These are phyloP conservation scores for Euplexia lucipara DNA, from an alignment of 2,888 invertebrate species.

Conservation along the genomic window DNA sequence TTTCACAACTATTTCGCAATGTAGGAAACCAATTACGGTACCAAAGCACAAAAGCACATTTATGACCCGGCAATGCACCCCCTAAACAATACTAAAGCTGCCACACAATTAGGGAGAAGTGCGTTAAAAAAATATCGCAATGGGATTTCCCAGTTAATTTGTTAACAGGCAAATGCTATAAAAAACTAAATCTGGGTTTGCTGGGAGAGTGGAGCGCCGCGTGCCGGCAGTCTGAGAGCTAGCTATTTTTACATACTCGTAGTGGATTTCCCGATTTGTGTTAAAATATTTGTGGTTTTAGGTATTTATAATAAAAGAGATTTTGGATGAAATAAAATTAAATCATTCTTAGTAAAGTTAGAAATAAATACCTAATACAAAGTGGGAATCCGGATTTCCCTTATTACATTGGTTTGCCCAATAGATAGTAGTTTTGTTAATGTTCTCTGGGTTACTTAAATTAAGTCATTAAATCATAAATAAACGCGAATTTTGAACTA, in stretches of 20 bases:
- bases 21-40: neutral
- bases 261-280: conserved; percentile 30
- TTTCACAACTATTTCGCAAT: conserved; percentile 37
- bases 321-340: neutral
- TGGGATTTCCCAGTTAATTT: conserved; percentile 17
- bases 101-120: conserved; percentile 28
- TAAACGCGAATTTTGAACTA: neutral
- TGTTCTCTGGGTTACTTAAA: neutral
- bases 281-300: conserved; percentile 19
- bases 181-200: conserved; percentile 9
- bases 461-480: conserved; percentile 1
- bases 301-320: conserved; percentile 5
- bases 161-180: conserved; percentile 12
- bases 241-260: conserved; percentile 18
- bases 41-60: conserved; percentile 31
- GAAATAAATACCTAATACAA: conserved; percentile 9
- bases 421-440: conserved; percentile 3
- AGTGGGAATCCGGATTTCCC: conserved; percentile 22
- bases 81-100: conserved; percentile 14
- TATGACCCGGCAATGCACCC: conserved; percentile 8
- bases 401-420: conserved; percentile 9
- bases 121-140: neutral
- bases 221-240: neutral
- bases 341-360: neutral
- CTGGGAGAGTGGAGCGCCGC: conserved; percentile 14